Evolutionary conservation across 2,113 vertebrate species (phyloP).

Genomic region (Drymodes brunneopygia): DNA sequence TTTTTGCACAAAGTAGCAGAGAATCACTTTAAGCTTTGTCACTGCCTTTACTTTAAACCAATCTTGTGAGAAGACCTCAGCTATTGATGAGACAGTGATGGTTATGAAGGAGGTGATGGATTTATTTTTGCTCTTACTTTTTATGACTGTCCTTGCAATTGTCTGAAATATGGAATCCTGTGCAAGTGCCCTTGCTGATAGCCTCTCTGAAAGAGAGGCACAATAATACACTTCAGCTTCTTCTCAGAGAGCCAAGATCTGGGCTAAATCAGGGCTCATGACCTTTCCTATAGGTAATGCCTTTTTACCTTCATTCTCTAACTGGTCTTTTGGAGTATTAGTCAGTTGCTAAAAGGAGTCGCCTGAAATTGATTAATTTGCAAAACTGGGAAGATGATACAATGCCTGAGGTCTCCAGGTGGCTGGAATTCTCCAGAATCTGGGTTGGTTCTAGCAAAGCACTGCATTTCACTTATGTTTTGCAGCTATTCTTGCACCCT

Average conservation of each 20-base stretch:
- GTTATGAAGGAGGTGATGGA: background rate
- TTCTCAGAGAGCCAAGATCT: background rate
- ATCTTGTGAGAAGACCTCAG: background rate
- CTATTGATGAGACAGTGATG: background rate
- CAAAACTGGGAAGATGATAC: background rate
- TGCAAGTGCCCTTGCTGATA: background rate
- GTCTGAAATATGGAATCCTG: background rate
- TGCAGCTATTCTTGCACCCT: background rate
- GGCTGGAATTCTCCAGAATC: background rate
- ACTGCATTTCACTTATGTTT: background rate
- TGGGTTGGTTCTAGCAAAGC: background rate
- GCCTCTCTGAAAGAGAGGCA: background rate
- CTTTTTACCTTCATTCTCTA: background rate
- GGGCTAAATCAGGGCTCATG: background rate
- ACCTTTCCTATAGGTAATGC: background rate
- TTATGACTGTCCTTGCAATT: background rate
- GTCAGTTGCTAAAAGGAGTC: background rate
- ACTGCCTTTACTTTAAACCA: background rate
- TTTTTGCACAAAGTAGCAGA: background rate
- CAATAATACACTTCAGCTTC: background rate
- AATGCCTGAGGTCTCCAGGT: background rate
- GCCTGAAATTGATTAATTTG: background rate
- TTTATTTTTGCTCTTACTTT: slow-evolving; percentile 10
- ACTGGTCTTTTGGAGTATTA: background rate
- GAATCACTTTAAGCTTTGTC: background rate